A percentile compares a stretch with the other conserved stretches of the same genome.
Evolutionary conservation across 2,113 vertebrate species (phyloP).

Genomic region (Progne subis): DNA sequence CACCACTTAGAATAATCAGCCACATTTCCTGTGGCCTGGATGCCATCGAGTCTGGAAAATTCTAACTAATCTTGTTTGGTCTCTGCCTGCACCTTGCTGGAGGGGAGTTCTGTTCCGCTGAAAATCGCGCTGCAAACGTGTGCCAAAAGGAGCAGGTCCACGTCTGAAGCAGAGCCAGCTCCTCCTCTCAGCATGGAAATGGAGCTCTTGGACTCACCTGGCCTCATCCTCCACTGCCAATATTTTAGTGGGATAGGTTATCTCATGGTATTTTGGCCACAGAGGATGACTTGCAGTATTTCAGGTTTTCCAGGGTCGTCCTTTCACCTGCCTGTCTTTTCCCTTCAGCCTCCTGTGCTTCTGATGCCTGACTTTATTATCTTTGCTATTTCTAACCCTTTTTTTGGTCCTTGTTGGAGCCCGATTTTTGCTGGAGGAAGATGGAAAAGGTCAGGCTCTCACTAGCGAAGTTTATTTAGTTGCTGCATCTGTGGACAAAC

Average conservation of each 20-base stretch:
- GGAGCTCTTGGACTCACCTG: neutral
- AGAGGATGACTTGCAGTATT: neutral
- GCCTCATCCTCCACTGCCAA: rapidly evolving
- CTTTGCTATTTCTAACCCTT: neutral
- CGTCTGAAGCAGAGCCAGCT: neutral
- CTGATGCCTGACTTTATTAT: neutral
- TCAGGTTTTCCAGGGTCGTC: neutral
- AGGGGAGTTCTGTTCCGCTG: neutral
- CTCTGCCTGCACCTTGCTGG: neutral
- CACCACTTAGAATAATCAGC: neutral
- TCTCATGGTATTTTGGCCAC: neutral
- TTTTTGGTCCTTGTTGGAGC: neutral
- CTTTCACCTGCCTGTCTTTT: neutral
- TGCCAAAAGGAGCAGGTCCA: neutral
- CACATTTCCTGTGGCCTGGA: neutral
- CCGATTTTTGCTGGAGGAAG: constrained; percentile 29
- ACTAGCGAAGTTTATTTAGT: neutral
- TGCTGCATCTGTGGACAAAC: neutral
- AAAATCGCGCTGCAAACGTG: rapidly evolving
- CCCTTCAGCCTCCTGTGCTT: neutral
- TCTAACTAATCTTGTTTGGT: neutral
- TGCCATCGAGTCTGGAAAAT: neutral
- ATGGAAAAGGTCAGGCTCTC: constrained; percentile 56
- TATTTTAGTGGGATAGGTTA: neutral
- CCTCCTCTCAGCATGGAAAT: neutral